Conservation (phyloP, 2,888 invertebrate species). For the Parnassius orleans region DNA sequence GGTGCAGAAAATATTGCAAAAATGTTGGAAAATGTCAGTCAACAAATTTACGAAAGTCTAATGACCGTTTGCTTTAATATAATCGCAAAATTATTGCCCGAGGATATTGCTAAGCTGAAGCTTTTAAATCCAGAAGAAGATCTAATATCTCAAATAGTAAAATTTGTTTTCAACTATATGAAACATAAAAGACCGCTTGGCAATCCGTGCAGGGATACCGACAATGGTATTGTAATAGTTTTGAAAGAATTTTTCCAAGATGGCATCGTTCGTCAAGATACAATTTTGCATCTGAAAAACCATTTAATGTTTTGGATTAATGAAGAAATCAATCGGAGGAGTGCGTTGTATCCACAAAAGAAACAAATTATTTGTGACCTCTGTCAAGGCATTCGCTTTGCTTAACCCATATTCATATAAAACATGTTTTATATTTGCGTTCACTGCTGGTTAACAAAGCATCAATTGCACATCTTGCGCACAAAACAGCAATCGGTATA, state of each 20-base stretch:
- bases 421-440: too few species aligned
- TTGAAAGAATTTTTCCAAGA: conserved; percentile 72
- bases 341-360: conserved; percentile 49
- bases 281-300: conserved; percentile 57
- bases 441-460: too few species aligned
- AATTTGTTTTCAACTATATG: conserved; percentile 69
- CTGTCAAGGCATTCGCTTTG: conserved; percentile 59
- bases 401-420: conserved; percentile 10
- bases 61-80: conserved; percentile 67
- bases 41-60: conserved; percentile 60
- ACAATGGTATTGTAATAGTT: conserved; percentile 60
- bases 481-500: too few species aligned
- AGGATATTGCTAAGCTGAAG: conserved; percentile 58
- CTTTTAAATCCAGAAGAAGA: conserved; percentile 68
- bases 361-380: conserved; percentile 52
- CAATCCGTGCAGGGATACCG: conserved; percentile 48
- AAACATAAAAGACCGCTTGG: conserved; percentile 64
- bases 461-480: too few species aligned
- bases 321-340: conserved; percentile 48
- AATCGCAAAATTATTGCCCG: conserved; percentile 56
- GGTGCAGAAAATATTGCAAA: conserved; percentile 62
- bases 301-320: conserved; percentile 53
- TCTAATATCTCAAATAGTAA: conserved; percentile 63
- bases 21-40: conserved; percentile 59
- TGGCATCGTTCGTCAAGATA: conserved; percentile 59